Percentiles rank a stretch among this genome's conserved stretches.
Conservation (phyloP, 2,113 vertebrate species). For the Entelurus aequoreus region DNA sequence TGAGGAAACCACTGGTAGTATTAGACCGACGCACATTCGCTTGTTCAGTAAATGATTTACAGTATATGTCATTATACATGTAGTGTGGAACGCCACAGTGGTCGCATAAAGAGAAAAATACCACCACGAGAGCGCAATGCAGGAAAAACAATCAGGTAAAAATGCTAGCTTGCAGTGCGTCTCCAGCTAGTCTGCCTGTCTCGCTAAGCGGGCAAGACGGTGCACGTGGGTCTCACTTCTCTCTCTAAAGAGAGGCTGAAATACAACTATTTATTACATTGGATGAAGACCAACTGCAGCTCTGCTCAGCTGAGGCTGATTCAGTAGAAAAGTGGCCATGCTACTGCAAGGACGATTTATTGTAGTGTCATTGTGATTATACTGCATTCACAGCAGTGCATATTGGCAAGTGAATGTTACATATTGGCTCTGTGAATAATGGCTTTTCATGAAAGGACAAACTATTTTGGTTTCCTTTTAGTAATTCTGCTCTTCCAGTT, state of each 20-base stretch:
- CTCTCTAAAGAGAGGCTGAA: background rate
- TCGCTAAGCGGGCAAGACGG: background rate
- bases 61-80: background rate
- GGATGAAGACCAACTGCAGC: constrained; percentile 1
- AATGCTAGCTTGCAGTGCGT: background rate
- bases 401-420: constrained; percentile 1
- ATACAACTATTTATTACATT: constrained; percentile 9
- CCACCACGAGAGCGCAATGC: background rate
- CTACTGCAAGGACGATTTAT: background rate
- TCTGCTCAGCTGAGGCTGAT: background rate
- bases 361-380: constrained; percentile 1
- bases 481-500: too few species aligned
- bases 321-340: background rate
- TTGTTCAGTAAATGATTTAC: background rate
- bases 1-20: background rate
- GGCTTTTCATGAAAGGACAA: background rate
- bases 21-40: background rate
- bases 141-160: constrained; percentile 6
- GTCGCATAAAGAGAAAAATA: background rate
- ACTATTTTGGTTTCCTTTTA: too few species aligned
- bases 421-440: background rate
- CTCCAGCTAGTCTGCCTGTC: background rate
- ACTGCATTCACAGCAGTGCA: background rate
- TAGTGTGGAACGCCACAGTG: background rate
- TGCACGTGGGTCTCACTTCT: background rate